Conservation (phyloP, 2,113 vertebrate species). For the Paralichthys olivaceus region DNA sequence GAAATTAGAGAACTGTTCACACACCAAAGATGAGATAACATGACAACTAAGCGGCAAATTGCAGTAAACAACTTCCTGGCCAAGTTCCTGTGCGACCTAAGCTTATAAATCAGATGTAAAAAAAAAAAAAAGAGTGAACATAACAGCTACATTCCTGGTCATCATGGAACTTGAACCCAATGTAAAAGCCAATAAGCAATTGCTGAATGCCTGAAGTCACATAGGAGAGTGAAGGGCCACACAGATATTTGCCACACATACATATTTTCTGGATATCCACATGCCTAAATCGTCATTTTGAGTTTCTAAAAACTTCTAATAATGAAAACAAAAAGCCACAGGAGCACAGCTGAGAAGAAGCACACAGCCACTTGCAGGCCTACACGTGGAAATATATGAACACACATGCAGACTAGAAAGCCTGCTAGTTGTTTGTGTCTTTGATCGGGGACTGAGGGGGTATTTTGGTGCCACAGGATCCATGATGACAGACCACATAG, state of each 20-base stretch:
- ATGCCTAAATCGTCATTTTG: neutral
- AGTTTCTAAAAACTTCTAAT: conserved; percentile 1
- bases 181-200: neutral
- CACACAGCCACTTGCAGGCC: neutral
- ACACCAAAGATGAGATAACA: too few species aligned
- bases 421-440: conserved; percentile 27
- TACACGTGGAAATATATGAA: conserved; percentile 5
- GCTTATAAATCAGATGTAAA: too few species aligned
- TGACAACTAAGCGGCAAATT: too few species aligned
- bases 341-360: neutral
- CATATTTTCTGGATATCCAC: neutral
- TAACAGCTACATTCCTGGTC: too few species aligned
- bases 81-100: too few species aligned
- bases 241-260: neutral
- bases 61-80: too few species aligned
- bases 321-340: neutral
- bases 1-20: too few species aligned
- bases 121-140: too few species aligned
- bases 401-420: neutral
- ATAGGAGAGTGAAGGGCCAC: neutral
- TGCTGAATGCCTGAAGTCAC: neutral
- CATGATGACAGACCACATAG: conserved; percentile 55
- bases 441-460: conserved; percentile 16
- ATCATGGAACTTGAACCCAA: too few species aligned
- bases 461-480: conserved; percentile 32